phyloP scores from a whole-genome alignment of 2,113 vertebrate species.

The Mixornis gularis region DNA sequence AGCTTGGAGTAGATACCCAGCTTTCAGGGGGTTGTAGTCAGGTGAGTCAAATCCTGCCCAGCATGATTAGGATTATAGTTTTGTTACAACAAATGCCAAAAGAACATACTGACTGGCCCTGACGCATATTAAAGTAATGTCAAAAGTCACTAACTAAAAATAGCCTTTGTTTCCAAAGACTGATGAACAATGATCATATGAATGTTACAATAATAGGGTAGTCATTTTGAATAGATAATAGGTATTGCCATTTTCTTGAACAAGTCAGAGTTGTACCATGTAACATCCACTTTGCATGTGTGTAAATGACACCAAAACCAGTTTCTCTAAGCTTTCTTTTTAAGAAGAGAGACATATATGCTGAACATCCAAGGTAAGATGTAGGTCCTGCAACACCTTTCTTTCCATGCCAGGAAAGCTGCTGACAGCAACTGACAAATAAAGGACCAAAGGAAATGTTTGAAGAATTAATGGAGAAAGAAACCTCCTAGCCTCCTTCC shows the following conservation, averaged over 20 bases:
- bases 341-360: background rate
- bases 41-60: background rate
- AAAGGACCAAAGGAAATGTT: background rate
- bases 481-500: constrained; percentile 1
- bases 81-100: background rate
- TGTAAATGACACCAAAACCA: background rate
- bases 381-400: background rate
- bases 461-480: constrained; percentile 29
- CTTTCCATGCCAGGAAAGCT: background rate
- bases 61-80: background rate
- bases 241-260: background rate
- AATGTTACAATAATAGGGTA: constrained; percentile 22
- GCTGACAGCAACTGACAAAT: background rate
- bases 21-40: background rate
- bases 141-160: constrained; percentile 27
- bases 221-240: constrained; percentile 31
- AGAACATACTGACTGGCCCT: background rate
- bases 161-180: constrained; percentile 29
- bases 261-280: background rate
- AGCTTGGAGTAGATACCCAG: background rate
- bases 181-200: constrained; percentile 21
- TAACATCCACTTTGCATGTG: background rate
- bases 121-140: background rate
- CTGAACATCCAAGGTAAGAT: background rate
- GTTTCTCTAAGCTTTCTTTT: background rate